phyloP scores from a whole-genome alignment of 1,140 invertebrate genomes.

The Macrotrachela quadricornifera region DNA sequence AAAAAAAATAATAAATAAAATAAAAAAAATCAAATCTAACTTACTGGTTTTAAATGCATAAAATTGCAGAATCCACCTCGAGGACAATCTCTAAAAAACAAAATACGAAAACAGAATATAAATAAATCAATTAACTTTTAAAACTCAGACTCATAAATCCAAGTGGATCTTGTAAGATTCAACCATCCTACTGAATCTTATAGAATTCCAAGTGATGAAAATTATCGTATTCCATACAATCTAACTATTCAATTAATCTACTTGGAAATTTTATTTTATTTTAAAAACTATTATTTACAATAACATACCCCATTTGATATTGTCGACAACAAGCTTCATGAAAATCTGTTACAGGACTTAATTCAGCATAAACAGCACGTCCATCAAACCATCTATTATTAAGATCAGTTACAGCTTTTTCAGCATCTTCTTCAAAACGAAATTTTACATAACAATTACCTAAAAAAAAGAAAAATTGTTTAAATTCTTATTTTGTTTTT shows the following conservation, averaged over 20 bases:
- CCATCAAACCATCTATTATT: slow-evolving; percentile 98
- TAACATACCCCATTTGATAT: slow-evolving; percentile 74
- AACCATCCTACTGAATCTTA: too few species aligned
- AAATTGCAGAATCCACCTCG: slow-evolving; percentile 97
- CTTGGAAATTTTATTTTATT: too few species aligned
- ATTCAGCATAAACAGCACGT: slow-evolving; percentile 84
- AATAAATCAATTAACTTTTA: too few species aligned
- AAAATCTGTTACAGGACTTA: slow-evolving; percentile 95
- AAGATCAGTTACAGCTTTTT: slow-evolving; percentile 78
- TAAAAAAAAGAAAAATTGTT: background rate
- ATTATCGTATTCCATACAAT: too few species aligned
- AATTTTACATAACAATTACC: slow-evolving; percentile 41
- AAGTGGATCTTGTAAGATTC: background rate
- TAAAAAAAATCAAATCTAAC: too few species aligned
- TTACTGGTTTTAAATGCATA: slow-evolving; percentile 80
- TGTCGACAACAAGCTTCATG: slow-evolving; percentile 94
- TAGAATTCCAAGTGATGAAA: too few species aligned
- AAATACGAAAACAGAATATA: too few species aligned
- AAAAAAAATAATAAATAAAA: too few species aligned
- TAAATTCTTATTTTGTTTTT: slow-evolving; percentile 36
- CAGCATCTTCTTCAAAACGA: slow-evolving; percentile 89
- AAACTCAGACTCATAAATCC: background rate
- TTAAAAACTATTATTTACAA: background rate
- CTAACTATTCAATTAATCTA: too few species aligned
- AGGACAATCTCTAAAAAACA: slow-evolving; percentile 56